These are phyloP conservation scores for Clarias fuscus DNA, from an alignment of 2,797 vertebrate genomes.

Conservation along the genomic window DNA sequence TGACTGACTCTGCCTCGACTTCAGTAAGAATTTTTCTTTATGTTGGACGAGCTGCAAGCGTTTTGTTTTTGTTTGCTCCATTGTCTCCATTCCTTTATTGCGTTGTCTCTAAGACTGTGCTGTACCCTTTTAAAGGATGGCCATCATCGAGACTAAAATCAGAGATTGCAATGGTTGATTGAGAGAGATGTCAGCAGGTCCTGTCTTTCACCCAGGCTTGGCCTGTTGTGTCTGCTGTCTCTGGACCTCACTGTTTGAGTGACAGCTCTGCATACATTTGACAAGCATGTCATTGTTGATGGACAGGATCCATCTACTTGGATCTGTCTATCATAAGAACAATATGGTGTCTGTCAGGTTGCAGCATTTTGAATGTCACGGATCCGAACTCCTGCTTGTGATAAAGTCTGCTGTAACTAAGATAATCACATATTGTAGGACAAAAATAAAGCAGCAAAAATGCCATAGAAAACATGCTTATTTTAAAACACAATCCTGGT, in stretches of 20 bases:
- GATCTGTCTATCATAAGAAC: constrained; percentile 38
- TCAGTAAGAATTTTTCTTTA: constrained; percentile 26
- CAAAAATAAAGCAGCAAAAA: not conserved
- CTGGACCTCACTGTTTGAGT: constrained; percentile 42
- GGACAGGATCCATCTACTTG: constrained; percentile 35
- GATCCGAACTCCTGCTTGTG: constrained; percentile 15
- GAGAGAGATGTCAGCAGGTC: constrained; percentile 40
- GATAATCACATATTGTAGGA: not conserved
- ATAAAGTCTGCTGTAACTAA: not conserved
- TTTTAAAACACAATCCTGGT: not conserved
- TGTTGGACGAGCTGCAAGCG: constrained; percentile 26
- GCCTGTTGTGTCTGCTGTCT: constrained; percentile 44
- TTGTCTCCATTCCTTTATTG: constrained; percentile 33
- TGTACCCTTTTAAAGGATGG: constrained; percentile 26
- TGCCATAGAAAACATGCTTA: not conserved
- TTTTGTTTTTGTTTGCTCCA: constrained; percentile 44
- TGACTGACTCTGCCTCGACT: constrained; percentile 31
- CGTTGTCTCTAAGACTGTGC: constrained; percentile 40
- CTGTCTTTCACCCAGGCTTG: constrained; percentile 45
- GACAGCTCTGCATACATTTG: constrained; percentile 41
- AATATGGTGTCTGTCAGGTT: constrained; percentile 32
- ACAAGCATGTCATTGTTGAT: constrained; percentile 42
- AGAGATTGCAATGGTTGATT: constrained; percentile 20
- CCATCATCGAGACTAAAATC: constrained; percentile 33
- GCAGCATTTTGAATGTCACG: constrained; percentile 17